Evolutionary conservation across 2,113 vertebrate genomes (phyloP).

Genomic region (Malurus elegans): DNA sequence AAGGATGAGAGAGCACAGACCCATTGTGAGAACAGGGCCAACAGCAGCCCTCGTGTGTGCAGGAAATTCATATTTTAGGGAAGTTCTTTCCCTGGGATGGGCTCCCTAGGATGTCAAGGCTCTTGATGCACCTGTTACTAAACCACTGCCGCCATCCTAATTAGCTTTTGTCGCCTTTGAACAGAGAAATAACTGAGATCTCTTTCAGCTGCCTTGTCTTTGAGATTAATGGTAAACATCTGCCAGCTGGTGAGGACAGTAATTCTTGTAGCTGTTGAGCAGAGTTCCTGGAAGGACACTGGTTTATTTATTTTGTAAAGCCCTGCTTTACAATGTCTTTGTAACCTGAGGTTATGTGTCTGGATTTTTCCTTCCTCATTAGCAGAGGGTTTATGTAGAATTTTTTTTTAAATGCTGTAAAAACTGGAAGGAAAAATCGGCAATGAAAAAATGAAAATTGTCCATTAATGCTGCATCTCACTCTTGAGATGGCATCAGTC

Average conservation of each 20-base stretch:
- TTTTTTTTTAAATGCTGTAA: neutral
- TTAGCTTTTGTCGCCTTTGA: conserved; percentile 2
- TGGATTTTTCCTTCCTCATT: neutral
- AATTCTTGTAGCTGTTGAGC: neutral
- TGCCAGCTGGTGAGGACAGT: neutral
- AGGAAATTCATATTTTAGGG: neutral
- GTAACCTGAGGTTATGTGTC: neutral
- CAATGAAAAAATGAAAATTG: neutral
- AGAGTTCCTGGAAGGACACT: neutral
- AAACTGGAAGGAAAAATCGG: neutral
- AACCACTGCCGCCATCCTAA: neutral
- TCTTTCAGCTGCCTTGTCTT: neutral
- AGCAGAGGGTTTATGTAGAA: neutral
- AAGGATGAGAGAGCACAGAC: neutral
- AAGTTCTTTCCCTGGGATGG: too few relatives aligned
- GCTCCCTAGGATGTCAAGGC: neutral
- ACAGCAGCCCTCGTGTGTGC: neutral
- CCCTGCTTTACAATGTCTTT: neutral
- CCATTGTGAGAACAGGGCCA: neutral
- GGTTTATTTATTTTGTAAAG: conserved; percentile 10
- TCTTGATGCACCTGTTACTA: neutral
- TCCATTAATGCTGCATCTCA: neutral
- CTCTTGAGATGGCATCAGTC: neutral
- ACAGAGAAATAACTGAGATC: neutral
- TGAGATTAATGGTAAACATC: neutral